These are phyloP conservation scores for Apamea monoglypha DNA, from an alignment of 2,888 invertebrate genomes.

Conservation along the genomic window DNA sequence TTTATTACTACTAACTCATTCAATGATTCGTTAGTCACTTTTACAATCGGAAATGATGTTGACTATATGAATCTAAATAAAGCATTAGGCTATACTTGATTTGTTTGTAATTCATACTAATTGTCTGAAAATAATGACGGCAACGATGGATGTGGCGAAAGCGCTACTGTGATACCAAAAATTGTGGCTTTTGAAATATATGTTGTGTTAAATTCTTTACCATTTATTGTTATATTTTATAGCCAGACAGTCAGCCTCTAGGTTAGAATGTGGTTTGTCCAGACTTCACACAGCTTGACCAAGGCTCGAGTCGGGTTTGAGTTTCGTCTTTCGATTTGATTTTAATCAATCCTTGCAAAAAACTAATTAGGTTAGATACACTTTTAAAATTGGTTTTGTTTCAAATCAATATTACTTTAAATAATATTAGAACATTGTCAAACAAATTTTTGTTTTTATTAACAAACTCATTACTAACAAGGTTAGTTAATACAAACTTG, in stretches of 20 bases:
- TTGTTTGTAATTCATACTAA: background rate
- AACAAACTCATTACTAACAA: slow-evolving; percentile 13
- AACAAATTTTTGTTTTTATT: slow-evolving; percentile 17
- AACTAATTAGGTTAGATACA: slow-evolving; percentile 8
- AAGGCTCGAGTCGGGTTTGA: background rate
- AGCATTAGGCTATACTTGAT: background rate
- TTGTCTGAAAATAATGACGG: background rate
- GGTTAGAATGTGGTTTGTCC: background rate
- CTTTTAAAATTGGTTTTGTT: slow-evolving; percentile 8
- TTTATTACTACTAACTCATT: slow-evolving; percentile 39
- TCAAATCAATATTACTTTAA: background rate
- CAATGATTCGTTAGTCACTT: slow-evolving; percentile 32
- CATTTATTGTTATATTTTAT: background rate
- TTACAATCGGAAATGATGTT: slow-evolving; percentile 24
- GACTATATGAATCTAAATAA: background rate
- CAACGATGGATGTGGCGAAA: background rate
- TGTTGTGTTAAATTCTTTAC: background rate
- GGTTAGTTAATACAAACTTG: slow-evolving; percentile 6
- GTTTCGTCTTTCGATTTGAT: background rate
- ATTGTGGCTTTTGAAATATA: background rate
- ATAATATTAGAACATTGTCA: background rate
- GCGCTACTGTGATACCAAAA: background rate
- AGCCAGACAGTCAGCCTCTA: background rate
- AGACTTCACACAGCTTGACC: background rate
- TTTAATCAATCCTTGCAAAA: background rate